Conservation (phyloP, 2,113 vertebrate species). For the Acanthisitta chloris region DNA sequence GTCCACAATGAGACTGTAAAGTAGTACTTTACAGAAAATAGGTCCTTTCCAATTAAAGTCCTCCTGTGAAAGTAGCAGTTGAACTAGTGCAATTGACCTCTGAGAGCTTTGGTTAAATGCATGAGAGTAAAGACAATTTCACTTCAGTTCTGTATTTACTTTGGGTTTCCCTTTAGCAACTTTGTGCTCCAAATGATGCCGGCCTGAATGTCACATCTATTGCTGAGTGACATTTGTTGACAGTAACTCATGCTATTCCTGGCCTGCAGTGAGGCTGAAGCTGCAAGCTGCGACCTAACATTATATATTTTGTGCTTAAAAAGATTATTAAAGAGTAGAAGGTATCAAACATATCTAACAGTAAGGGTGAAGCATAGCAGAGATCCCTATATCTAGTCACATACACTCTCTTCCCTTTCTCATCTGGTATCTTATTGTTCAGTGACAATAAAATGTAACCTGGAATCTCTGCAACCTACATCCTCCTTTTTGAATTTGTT, state of each 20-base stretch:
- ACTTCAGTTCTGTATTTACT: not conserved
- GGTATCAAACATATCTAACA: not conserved
- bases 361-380: fast-evolving
- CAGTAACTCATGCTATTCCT: not conserved
- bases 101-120: not conserved
- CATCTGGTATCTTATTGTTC: not conserved
- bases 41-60: not conserved
- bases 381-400: not conserved
- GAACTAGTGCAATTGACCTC: not conserved
- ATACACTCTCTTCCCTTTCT: not conserved
- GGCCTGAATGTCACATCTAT: fast-evolving
- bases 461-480: not conserved
- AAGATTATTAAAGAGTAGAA: not conserved
- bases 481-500: not conserved
- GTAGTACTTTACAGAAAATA: not conserved
- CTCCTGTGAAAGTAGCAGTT: not conserved
- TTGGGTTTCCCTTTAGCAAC: not conserved
- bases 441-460: not conserved
- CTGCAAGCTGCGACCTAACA: not conserved
- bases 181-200: fast-evolving
- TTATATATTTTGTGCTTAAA: not conserved
- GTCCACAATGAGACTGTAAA: not conserved
- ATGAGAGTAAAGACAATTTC: not conserved
- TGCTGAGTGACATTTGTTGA: not conserved
- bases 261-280: not conserved